Base-by-base conservation (phyloP, 2,797 vertebrate genomes). In the Oreonectes daqikongensis region DNA sequence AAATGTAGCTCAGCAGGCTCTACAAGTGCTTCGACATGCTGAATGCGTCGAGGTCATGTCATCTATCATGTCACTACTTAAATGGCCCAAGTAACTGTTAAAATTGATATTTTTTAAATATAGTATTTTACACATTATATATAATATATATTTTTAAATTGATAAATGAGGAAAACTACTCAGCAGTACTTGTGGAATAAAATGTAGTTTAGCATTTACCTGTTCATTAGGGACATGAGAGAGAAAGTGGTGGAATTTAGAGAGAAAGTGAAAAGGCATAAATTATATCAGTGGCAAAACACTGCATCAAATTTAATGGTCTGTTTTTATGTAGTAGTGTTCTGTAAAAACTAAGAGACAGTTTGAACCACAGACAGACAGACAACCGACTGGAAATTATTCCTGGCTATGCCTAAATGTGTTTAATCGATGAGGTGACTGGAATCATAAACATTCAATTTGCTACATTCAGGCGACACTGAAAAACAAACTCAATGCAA, bases 241-340 rank as follows among this genome's bases (percentile, higher is more conserved):
- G 40, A 35, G 28, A 42, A 5, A 24, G 24, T 17, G 28, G 38
- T 20, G 8, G 55, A 40, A 35, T 57, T 30, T 20, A 48, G 40
- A 77, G 9, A 71, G 28, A 57, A 26, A 46, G 69, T 32, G 64
- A 76, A 77, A 83, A 72, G 55, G 79, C 75, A 80, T 79, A 81
- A 89, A 89, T 83, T 71, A 87, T 87, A 84, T 83, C 69, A 85
- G 84, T 82, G 24, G 71, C 85, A 91, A 90, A 90, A 87, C 81
- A 85, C 81, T 89, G 85, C 89, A 85, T 91, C 85, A 87, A 80
- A 88, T 91, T 86, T 88, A 90, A 91, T 86, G 88, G 85, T 84
- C 89, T 87, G 53, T 86, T 89, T 92, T 90, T 88, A 90, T 88
- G 84, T 85, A 87, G 76, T 82, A 84, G 81, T 88, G 84, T 89